Conservation (phyloP, 1,140 invertebrate species). For the Asbolus verrucosus region DNA sequence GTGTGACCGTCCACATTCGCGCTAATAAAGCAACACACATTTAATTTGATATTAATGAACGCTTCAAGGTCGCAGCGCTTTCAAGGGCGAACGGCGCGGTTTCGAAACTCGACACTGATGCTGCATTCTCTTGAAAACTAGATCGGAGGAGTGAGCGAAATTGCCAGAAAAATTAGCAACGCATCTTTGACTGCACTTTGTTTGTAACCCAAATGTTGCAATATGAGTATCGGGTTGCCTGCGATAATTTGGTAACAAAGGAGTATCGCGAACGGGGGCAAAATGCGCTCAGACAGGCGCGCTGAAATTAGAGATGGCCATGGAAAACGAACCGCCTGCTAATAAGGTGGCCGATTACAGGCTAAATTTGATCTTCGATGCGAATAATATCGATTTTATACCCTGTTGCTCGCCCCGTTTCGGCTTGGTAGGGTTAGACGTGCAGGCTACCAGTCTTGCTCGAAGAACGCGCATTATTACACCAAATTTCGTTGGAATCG, state of each 20-base stretch:
- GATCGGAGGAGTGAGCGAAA: conserved; percentile 32
- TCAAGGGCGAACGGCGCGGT: too few species aligned
- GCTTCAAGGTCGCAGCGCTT: too few species aligned
- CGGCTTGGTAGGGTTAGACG: conserved; percentile 12
- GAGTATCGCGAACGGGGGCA: conserved; percentile 50
- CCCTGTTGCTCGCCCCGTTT: conserved; percentile 47
- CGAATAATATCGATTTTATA: conserved; percentile 57
- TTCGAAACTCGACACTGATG: too few species aligned
- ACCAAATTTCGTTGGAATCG: too few species aligned
- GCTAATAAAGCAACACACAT: too few species aligned
- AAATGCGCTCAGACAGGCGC: conserved; percentile 58
- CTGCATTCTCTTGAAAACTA: too few species aligned
- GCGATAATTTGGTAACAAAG: conserved; percentile 58
- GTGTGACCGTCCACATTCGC: too few species aligned
- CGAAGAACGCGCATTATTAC: too few species aligned
- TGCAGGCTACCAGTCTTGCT: conserved; percentile 15
- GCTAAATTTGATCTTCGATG: conserved; percentile 58
- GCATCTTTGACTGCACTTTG: conserved; percentile 46
- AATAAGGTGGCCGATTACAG: conserved; percentile 61
- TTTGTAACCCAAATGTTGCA: conserved; percentile 53
- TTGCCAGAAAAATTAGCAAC: conserved; percentile 55
- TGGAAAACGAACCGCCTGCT: conserved; percentile 57
- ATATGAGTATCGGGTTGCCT: conserved; percentile 52
- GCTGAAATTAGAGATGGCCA: conserved; percentile 56
- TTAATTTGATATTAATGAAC: too few species aligned